phyloP scores from a whole-genome alignment of 2,797 vertebrate genomes.

The Sebastes hubbsi region DNA sequence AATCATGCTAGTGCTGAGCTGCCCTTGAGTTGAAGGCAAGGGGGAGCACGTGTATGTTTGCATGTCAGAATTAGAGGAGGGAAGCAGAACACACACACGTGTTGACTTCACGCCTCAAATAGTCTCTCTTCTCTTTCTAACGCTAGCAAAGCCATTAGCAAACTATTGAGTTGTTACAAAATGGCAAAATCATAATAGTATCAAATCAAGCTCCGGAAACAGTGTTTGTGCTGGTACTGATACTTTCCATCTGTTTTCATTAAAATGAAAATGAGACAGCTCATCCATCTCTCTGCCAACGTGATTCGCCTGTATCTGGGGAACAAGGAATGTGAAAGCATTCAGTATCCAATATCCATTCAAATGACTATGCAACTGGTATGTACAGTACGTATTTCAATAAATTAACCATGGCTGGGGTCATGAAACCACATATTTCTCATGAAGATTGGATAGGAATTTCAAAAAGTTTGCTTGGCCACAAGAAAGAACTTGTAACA shows the following conservation, averaged over 20 bases:
- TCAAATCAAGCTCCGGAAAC: constrained; percentile 46
- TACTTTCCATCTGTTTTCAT: constrained; percentile 71
- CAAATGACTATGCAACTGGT: constrained; percentile 26
- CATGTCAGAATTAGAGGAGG: constrained; percentile 20
- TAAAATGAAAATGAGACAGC: constrained; percentile 70
- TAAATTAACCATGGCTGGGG: constrained; percentile 18
- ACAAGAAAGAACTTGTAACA: not conserved
- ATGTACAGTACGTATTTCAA: constrained; percentile 15
- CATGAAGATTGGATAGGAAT: not conserved
- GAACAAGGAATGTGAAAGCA: constrained; percentile 24
- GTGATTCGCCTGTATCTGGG: constrained; percentile 26
- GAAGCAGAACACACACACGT: not conserved
- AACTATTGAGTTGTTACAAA: constrained; percentile 43
- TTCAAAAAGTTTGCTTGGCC: not conserved
- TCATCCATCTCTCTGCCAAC: constrained; percentile 62
- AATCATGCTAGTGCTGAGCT: constrained; percentile 64
- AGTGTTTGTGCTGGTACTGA: constrained; percentile 47
- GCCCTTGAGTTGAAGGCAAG: constrained; percentile 56
- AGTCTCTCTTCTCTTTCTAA: not conserved
- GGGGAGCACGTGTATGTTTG: constrained; percentile 22
- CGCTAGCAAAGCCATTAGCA: constrained; percentile 27
- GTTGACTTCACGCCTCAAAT: not conserved
- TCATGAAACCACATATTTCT: constrained; percentile 14
- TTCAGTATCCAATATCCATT: constrained; percentile 55
- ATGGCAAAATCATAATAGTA: constrained; percentile 41